Evolutionary conservation across 2,888 invertebrate genomes (phyloP).

Genomic region (Hydropsyche betteni): DNA sequence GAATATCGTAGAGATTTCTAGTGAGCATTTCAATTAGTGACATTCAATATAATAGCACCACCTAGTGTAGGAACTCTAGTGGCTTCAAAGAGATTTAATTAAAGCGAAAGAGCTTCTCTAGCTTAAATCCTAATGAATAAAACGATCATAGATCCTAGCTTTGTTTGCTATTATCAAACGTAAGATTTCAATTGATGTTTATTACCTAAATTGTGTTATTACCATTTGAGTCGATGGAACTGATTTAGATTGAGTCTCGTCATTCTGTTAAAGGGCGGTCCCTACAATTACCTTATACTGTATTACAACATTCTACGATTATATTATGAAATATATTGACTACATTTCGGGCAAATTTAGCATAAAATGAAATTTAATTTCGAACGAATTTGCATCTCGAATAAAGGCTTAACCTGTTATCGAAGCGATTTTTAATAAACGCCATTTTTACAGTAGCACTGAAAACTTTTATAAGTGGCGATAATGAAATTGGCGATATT

Average conservation of each 20-base stretch:
- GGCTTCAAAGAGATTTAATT: slow-evolving; percentile 21
- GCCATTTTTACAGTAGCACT: not conserved
- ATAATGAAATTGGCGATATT: slow-evolving; percentile 6
- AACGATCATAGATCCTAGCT: slow-evolving; percentile 27
- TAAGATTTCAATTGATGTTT: not conserved
- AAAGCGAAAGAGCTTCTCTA: slow-evolving; percentile 5
- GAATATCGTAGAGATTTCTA: slow-evolving; percentile 6
- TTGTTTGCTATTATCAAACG: slow-evolving; percentile 21
- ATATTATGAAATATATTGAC: no score
- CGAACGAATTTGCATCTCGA: slow-evolving; percentile 10
- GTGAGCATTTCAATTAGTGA: slow-evolving; percentile 28
- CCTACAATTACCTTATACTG: no score
- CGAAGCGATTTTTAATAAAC: slow-evolving; percentile 11
- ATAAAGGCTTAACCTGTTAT: slow-evolving; percentile 3
- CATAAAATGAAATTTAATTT: not conserved
- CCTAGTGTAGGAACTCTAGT: not conserved
- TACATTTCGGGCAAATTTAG: no score
- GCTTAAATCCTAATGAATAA: not conserved
- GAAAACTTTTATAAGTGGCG: slow-evolving; percentile 14
- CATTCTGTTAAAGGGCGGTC: no score
- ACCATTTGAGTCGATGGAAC: no score
- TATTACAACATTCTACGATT: no score
- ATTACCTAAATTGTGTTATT: no score
- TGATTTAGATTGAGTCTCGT: no score
- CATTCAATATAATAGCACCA: not conserved